Conservation (phyloP, 1,140 invertebrate genomes). For the Eriocheir sinensis region DNA sequence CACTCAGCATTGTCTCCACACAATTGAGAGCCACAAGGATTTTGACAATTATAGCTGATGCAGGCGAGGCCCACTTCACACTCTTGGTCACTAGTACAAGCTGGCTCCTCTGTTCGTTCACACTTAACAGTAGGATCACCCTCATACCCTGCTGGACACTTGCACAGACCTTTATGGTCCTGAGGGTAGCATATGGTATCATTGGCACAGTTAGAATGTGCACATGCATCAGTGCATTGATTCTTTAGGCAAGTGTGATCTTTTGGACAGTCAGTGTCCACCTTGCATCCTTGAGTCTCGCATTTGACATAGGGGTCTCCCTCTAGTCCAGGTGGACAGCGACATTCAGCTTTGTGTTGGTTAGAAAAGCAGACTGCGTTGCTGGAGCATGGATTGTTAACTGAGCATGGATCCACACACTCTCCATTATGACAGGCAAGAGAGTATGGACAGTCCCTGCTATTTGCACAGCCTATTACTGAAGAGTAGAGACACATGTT, state of each 20-base stretch:
- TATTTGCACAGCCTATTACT: conserved; percentile 80
- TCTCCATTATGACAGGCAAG: conserved; percentile 73
- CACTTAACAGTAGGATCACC: conserved; percentile 87
- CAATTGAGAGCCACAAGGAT: conserved; percentile 80
- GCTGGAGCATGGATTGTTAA: conserved; percentile 87
- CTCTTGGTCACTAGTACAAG: conserved; percentile 80
- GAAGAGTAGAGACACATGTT: neutral
- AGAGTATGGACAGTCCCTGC: conserved; percentile 80
- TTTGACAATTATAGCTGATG: conserved; percentile 79
- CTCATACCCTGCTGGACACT: conserved; percentile 80
- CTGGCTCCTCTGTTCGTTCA: conserved; percentile 82
- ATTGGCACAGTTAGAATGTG: conserved; percentile 81
- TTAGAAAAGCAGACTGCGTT: conserved; percentile 90
- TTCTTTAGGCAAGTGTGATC: conserved; percentile 80
- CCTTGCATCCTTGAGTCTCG: conserved; percentile 80
- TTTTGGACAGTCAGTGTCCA: conserved; percentile 81
- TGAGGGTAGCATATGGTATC: conserved; percentile 80
- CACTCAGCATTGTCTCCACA: conserved; percentile 82
- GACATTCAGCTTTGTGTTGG: conserved; percentile 89
- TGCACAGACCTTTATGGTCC: conserved; percentile 79
- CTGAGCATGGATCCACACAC: conserved; percentile 77
- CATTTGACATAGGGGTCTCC: conserved; percentile 83
- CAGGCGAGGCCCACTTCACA: conserved; percentile 81
- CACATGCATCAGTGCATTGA: conserved; percentile 81
- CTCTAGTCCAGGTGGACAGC: conserved; percentile 89